phyloP scores from a whole-genome alignment of 2,797 vertebrate genomes.

The Molossus molossus region DNA sequence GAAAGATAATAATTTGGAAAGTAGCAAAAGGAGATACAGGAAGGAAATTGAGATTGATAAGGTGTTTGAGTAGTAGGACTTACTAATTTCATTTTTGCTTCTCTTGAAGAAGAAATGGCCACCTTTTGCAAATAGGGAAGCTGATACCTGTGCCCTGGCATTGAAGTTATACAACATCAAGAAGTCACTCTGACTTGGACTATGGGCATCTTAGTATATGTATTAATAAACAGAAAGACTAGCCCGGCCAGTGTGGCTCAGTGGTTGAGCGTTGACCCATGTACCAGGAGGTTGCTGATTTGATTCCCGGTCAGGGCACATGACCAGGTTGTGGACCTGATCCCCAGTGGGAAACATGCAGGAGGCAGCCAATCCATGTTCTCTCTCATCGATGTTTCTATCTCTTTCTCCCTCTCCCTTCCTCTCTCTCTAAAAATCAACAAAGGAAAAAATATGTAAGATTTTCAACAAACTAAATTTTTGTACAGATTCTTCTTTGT shows the following conservation, averaged over 20 bases:
- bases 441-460: background rate
- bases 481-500: constrained; percentile 1
- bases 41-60: constrained; percentile 19
- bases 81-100: background rate
- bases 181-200: background rate
- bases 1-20: constrained; percentile 44
- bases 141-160: background rate
- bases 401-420: no score
- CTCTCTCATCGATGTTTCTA: no score
- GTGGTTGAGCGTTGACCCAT: no score
- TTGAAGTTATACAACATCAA: background rate
- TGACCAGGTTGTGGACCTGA: no score
- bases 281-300: no score
- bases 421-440: no score
- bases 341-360: no score
- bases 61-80: background rate
- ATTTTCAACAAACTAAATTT: constrained; percentile 30
- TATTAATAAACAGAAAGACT: background rate
- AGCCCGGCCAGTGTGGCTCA: no score
- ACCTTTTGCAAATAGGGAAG: background rate
- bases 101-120: background rate
- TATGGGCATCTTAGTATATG: background rate
- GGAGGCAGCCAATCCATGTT: no score
- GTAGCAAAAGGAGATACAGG: background rate
- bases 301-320: no score